Base-by-base conservation (phyloP, 2,797 vertebrate species). In the Danio tinwini region DNA sequence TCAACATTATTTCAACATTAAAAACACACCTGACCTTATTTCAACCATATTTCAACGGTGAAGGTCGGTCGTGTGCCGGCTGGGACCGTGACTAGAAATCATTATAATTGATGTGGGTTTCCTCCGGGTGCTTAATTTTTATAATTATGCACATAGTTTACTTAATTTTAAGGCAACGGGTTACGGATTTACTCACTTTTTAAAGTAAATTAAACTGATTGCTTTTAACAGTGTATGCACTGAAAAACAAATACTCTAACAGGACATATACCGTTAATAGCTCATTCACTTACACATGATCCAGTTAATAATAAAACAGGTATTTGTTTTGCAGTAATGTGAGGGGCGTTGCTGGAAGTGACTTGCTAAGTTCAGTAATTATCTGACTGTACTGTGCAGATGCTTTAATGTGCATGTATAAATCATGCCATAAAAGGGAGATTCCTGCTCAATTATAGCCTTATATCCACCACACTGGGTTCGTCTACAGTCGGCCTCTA, bases 401-500 rank as follows among this genome's bases (percentile, higher is more conserved):
- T 42, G 29, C 63, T 64, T 80, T 81, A 64, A 81, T 74, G 69
- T 50, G 53, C 42, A 40, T 65, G 21, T 68, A 83, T 78, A 78
- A 75, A 81, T 71, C 74, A 72, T 77, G 45, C 58, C 59, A 78
- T 67, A 71, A 83, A 80, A 65, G 75, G 69, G 17, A 71, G 59
- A 81, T 83, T 81, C 45, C 58, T 75, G 63, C 4, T 85, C 61
- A 81, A 75, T 81, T 81, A 81, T 62, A 72, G 52, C 78, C 70
- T 83, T 42, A 71, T 58, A 67, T 62, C 63, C 29, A 85, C 63
- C 70, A 75, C 64, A 81, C 64, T 55, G n/a, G 9, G 44, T 68
- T 77, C 55, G 49, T 79, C 53, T 59, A 69, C 29, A 65, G 67
- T 49, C 8, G 53, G 52, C 78, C 12, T 79, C 70, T 53, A 61